phyloP scores from a whole-genome alignment of 2,797 vertebrate species.

The Xiphorhynchus erythropygius region DNA sequence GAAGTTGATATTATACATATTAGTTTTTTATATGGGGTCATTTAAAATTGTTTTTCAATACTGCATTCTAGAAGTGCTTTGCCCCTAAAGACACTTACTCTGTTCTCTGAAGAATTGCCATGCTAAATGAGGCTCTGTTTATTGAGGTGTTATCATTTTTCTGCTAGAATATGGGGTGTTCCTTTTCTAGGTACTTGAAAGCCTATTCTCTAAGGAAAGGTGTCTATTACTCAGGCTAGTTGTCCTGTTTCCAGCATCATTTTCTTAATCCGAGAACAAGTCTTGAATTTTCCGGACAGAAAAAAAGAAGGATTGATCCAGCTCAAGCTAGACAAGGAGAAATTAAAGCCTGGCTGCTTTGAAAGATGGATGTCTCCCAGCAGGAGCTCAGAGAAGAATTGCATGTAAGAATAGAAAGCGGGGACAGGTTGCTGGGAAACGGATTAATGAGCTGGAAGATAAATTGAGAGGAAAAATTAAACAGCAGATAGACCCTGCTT shows the following conservation, averaged over 20 bases:
- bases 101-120: not conserved
- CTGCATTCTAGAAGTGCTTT: not conserved
- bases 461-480: constrained; percentile 70
- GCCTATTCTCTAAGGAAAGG: not conserved
- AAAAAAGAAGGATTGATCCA: constrained; percentile 60
- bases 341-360: constrained; percentile 69
- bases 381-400: constrained; percentile 62
- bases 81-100: not conserved
- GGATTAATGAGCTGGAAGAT: constrained; percentile 73
- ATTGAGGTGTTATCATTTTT: not conserved
- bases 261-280: constrained; percentile 47
- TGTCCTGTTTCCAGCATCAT: not conserved
- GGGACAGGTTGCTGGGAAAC: constrained; percentile 72
- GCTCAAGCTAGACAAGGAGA: constrained; percentile 62
- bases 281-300: constrained; percentile 26
- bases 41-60: not conserved
- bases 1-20: not conserved
- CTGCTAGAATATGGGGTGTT: not conserved
- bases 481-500: constrained; percentile 69
- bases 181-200: constrained; percentile 15
- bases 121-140: not conserved
- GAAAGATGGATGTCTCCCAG: constrained; percentile 73
- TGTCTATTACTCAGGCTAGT: constrained; percentile 28
- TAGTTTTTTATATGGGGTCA: not conserved
- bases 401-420: constrained; percentile 68